Conservation (phyloP, 2,113 vertebrate genomes). For the Ascaphus truei region DNA sequence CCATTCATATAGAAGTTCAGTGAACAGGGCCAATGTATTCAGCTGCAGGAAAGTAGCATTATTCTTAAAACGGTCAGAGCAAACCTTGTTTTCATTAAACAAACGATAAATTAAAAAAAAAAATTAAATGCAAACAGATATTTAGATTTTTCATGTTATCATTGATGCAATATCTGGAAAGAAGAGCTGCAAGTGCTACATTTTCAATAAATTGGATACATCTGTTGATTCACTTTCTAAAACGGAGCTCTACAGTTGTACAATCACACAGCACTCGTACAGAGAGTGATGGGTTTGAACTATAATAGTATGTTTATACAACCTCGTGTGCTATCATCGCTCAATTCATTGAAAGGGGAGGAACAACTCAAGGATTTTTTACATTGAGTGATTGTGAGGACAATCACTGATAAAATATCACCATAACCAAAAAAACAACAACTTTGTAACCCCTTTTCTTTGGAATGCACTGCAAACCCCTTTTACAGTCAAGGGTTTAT, state of each 20-base stretch:
- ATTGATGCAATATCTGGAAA: not conserved
- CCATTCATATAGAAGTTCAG: too few species aligned
- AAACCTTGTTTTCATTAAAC: not conserved
- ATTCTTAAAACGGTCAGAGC: too few species aligned
- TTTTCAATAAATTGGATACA: slow-evolving; percentile 5
- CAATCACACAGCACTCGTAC: slow-evolving; percentile 5
- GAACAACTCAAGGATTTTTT: slow-evolving; percentile 22
- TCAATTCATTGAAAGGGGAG: slow-evolving; percentile 20
- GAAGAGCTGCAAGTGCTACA: not conserved
- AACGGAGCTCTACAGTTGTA: too few species aligned
- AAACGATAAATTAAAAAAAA: not conserved
- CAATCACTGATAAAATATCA: not conserved
- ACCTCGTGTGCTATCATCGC: slow-evolving; percentile 19
- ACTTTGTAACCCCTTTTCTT: too few species aligned
- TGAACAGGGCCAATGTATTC: too few species aligned
- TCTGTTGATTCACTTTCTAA: not conserved
- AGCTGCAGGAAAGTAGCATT: too few species aligned
- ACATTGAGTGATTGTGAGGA: not conserved
- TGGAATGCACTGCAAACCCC: too few species aligned
- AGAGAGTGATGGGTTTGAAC: slow-evolving; percentile 7
- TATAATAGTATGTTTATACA: slow-evolving; percentile 16
- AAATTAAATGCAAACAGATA: not conserved
- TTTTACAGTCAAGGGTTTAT: too few species aligned
- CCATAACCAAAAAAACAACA: too few species aligned
- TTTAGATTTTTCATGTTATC: not conserved